Base-by-base conservation (phyloP, 2,113 vertebrate species). In the Chiloscyllium plagiosum region DNA sequence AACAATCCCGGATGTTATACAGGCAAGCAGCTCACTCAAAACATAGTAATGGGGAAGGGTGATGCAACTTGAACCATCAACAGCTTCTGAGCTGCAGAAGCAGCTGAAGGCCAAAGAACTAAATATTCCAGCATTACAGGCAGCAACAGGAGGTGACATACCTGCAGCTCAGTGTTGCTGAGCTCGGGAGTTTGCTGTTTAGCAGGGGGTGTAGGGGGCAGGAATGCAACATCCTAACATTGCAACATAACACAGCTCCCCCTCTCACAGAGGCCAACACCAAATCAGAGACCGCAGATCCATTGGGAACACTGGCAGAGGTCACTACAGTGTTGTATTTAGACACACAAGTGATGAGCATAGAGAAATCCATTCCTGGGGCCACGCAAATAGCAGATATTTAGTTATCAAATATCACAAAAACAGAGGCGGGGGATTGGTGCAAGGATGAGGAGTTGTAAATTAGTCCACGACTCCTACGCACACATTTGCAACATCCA, bases 311-410 rank as follows among this genome's bases (percentile, higher is more conserved):
- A 17, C 29, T 12, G 89, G 61, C 56, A 93, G 61, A n/a, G 61
- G 89, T 93, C 89, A 33, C 13, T 33, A n/a, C 89, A 66, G 2
- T 17, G 61, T 22, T 12, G 33, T 66, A 68, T 93, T 66, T 66
- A 93, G 89, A 93, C 15, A 13, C 52, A 61, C 87, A 66, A 93
- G 61, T 93, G 89, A 93, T 66, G 89, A 93, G 61, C 33, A 66
- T 2, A 33, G 61, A 92, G 17, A 26, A 90, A 66, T 66, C 26
- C 56, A 65, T 37, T 37, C 56, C 56, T 33, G 33, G 89, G 15
- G 15, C 33, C 20, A 37, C 17, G 89, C 15, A 66, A 66, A 66
- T 93, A 37, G 17, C 61, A 66, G 33, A 8, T 7, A 37, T 37
- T 37, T 37, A 66, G 20, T 93, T 37, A 93, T 66, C 17, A 66